phyloP scores from a whole-genome alignment of 2,113 vertebrate genomes.

The Ginglymostoma cirratum region DNA sequence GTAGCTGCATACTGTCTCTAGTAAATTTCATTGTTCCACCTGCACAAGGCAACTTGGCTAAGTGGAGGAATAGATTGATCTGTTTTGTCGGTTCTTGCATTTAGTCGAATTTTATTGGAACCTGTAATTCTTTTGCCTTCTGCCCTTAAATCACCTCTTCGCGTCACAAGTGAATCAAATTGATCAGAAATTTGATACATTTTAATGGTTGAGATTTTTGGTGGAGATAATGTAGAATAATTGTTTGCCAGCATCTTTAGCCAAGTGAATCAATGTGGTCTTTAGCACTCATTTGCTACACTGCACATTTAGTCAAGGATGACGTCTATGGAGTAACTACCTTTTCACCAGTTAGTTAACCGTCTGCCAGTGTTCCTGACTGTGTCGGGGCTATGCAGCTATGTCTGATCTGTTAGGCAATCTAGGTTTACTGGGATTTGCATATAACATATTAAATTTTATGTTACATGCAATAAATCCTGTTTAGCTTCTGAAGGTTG shows the following conservation, averaged over 20 bases:
- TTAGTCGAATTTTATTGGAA: not conserved
- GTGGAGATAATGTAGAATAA: no score
- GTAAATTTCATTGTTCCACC: not conserved
- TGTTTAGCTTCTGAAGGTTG: no score
- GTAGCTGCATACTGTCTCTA: not conserved
- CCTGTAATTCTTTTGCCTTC: not conserved
- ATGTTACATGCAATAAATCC: no score
- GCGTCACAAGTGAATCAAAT: not conserved
- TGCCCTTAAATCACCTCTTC: not conserved
- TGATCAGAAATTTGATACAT: not conserved
- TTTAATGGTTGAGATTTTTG: not conserved
- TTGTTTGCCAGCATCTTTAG: not conserved
- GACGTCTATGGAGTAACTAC: not conserved
- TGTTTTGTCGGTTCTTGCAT: not conserved
- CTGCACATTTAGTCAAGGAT: not conserved
- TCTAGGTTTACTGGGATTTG: no score
- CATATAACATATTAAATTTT: no score
- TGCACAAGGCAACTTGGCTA: not conserved
- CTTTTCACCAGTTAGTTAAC: not conserved
- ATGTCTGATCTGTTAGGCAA: no score
- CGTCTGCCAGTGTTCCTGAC: no score
- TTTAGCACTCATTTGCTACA: not conserved
- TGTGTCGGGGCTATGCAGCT: no score
- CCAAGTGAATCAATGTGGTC: not conserved
- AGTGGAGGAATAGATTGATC: not conserved